These are phyloP conservation scores for Porphyrio hochstetteri DNA, from an alignment of 2,113 vertebrate species.

Conservation along the genomic window DNA sequence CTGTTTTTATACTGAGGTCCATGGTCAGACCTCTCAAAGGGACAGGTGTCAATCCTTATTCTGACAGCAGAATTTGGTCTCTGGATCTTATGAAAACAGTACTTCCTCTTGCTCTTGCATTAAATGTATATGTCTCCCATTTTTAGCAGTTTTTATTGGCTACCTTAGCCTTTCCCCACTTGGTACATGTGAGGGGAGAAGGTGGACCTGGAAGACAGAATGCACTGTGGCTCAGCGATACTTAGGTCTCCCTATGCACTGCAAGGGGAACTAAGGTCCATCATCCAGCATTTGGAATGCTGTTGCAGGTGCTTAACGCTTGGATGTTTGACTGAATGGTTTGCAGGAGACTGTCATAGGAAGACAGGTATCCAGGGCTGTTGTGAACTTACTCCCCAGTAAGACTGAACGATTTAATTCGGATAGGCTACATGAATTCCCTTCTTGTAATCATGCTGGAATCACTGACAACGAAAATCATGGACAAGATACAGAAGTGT, in stretches of 20 bases:
- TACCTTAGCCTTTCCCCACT: not conserved
- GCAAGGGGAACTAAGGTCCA: not conserved
- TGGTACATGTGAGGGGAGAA: not conserved
- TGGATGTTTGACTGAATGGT: not conserved
- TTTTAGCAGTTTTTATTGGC: not conserved
- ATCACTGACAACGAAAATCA: not conserved
- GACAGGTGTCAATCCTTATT: not conserved
- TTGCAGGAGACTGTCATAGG: not conserved
- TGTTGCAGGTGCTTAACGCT: not conserved
- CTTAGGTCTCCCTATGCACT: rapidly evolving
- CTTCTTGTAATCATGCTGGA: not conserved
- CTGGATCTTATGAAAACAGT: not conserved
- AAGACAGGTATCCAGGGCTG: not conserved
- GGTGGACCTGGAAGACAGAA: not conserved
- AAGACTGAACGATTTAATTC: rapidly evolving
- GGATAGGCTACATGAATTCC: not conserved
- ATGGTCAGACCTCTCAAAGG: not conserved
- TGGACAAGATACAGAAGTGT: not conserved
- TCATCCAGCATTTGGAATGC: not conserved
- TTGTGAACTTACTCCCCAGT: not conserved
- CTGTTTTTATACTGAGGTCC: not conserved
- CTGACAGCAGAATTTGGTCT: not conserved
- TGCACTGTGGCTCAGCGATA: not conserved
- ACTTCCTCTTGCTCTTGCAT: not conserved
- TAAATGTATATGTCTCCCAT: no score